Evolutionary conservation across 1,140 invertebrate genomes (phyloP), one percentile per base, ranked within the genome.

Genomic region (Drosophila ambigua): DNA sequence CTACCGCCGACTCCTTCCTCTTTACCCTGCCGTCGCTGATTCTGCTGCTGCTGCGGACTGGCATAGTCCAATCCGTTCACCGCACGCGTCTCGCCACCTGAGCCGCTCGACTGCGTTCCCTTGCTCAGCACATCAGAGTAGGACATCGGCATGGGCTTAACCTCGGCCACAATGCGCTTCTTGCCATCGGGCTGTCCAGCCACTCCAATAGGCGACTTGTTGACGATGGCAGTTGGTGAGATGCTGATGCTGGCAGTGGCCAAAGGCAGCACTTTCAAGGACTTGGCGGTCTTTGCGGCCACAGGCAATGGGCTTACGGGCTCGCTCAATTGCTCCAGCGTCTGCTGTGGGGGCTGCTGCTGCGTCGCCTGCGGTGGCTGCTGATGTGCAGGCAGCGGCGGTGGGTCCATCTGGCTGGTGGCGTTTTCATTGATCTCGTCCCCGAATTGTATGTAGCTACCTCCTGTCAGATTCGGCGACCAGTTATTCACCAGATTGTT

Each of bases 61-160:
- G 43, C 46, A 15, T 71, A 77, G 39, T 79, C 78, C 5, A 61
- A 43, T 23, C 65, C 77, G 26, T 69, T 82, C 1, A 23, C 50
- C 7, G 68, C 46, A 2, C 59, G 72, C 9, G 20, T 28, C 15
- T 77, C 79, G 13, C 44, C 61, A 9, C 45, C 61, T 3, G 69
- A 6, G 6, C 31, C 50, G 15, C 57, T 66, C 23, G 24, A 90
- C 75, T 20, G 65, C 0, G 83, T 87, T 43, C 82, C 95, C 91
- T 97, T 97, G 13, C 95, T 95, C 11, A 97, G 78, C 8, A 97
- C 96, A 92, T 96, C 96, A 2, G 96, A 97, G 90, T 97, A 97
- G 23, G 95, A 95, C 20, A 96, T 96, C 58, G 96, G 93, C 96
- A 97, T 96, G 4, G 96, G 96, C 82, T 96, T 96, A 0, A 97